Evolutionary conservation across 2,113 vertebrate species (phyloP), one percentile per base, ranked within the genome.

Genomic region (Pollimyrus isidori): DNA sequence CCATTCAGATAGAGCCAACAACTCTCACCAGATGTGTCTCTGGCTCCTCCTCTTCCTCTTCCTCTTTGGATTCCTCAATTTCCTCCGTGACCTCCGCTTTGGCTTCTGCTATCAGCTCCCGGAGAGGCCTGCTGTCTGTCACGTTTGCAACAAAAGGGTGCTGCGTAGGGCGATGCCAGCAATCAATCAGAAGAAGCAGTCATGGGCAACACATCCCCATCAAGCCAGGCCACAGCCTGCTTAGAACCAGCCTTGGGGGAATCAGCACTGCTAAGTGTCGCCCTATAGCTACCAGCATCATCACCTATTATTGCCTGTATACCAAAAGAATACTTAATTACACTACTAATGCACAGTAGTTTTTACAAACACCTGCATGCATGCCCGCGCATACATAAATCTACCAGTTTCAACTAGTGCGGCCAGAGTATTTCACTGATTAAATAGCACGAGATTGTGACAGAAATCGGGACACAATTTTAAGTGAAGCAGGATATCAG

Each of bases 51-150:
- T 87, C 87, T 90, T 99, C 98, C 90, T 99, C 98, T 42, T 99
- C 98, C 88, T 99, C 98, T 95, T 99, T 99, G 91, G 97, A 96
- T 83, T 99, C 98, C 94, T 99, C 98, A 26, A 99, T 94, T 95
- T 99, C 98, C 93, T 99, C 98, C 86, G 96, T 96, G 91, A 99
- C 98, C 94, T 99, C 98, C 89, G 98, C 98, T 94, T 98, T 99
- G 90, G 98, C 98, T 93, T 99, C 98, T 42, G 98, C 98, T 91
- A 99, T 98, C 93, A 99, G 88, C 92, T 99, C 98, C 94, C 97
- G 95, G 90, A 99, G 93, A 56, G 98, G 98, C 94, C 94, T 97
- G 95, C 96, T 97, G 90, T 97, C 95, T 90, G 94, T 93, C 45
- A 98, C 97, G 88, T 91, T 95, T 49, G 94, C 96, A 92, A 98